Evolutionary conservation across 2,113 vertebrate species (phyloP).

Genomic region (Hiodon tergisus): DNA sequence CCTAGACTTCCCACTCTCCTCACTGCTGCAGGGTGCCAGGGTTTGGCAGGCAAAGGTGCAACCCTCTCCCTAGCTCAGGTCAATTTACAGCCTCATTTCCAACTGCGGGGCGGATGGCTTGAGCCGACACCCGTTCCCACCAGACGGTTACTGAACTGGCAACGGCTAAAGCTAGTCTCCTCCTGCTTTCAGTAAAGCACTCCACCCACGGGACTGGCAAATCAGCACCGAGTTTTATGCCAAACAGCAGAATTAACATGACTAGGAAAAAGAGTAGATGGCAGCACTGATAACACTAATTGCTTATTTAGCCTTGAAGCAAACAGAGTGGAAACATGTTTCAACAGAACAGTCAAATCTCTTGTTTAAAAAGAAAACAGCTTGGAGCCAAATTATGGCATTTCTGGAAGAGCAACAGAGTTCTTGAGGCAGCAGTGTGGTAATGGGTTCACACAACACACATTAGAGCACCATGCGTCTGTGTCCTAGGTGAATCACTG

Average conservation of each 20-base stretch:
- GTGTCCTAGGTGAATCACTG: background rate
- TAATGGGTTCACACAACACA: background rate
- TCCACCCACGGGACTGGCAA: background rate
- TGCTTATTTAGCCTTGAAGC: background rate
- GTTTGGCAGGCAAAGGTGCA: constrained; percentile 3
- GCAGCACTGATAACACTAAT: background rate
- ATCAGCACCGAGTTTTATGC: background rate
- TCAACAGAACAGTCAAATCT: no score
- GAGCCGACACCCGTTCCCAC: constrained; percentile 39
- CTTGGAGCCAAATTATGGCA: background rate
- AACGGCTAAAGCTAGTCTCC: background rate
- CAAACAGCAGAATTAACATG: background rate
- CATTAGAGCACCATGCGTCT: background rate
- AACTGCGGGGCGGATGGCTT: constrained; percentile 35
- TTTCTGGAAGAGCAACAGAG: background rate
- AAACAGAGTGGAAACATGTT: background rate
- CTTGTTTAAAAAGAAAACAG: background rate
- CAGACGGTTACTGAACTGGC: constrained; percentile 11
- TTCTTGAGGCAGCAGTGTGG: background rate
- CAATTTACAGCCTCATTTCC: constrained; percentile 2
- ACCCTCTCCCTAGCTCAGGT: background rate
- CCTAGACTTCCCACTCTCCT: background rate
- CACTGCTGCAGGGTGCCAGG: background rate
- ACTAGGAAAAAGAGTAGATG: background rate
- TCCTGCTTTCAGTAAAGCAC: background rate